These are phyloP conservation scores for Meloe dianella DNA, from an alignment of 2,888 invertebrate species.

Conservation along the genomic window DNA sequence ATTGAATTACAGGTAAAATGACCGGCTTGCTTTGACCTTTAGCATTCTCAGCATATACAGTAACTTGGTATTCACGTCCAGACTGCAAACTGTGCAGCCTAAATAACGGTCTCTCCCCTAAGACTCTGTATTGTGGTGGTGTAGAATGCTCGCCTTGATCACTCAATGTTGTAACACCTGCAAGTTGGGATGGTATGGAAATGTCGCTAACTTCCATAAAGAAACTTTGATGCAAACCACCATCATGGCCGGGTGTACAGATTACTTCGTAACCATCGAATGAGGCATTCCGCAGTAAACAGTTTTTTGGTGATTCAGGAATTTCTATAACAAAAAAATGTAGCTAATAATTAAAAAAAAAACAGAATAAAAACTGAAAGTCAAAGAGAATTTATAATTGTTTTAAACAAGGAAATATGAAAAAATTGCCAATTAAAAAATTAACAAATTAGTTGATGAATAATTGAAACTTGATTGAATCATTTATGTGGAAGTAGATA, in stretches of 20 bases:
- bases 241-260: conserved; percentile 80
- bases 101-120: conserved; percentile 73
- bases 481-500: not conserved
- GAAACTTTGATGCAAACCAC: conserved; percentile 82
- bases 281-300: conserved; percentile 72
- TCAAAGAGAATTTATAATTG: no score
- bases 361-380: not conserved
- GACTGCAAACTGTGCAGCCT: conserved; percentile 76
- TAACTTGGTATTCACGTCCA: conserved; percentile 77
- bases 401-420: no score
- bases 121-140: conserved; percentile 64
- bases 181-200: conserved; percentile 55
- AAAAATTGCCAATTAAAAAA: no score
- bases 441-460: not conserved
- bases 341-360: conserved; percentile 6
- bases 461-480: not conserved
- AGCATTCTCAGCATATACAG: conserved; percentile 83
- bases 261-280: conserved; percentile 68
- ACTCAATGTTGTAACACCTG: conserved; percentile 57
- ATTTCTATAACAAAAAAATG: conserved; percentile 64
- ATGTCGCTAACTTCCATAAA: conserved; percentile 78
- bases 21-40: conserved; percentile 79
- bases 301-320: conserved; percentile 78
- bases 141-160: conserved; percentile 55
- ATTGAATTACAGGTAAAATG: conserved; percentile 69